Evolutionary conservation across 2,888 invertebrate genomes (phyloP), one percentile per base, ranked within the genome.

Genomic region (Rhorus exstirpatorius): DNA sequence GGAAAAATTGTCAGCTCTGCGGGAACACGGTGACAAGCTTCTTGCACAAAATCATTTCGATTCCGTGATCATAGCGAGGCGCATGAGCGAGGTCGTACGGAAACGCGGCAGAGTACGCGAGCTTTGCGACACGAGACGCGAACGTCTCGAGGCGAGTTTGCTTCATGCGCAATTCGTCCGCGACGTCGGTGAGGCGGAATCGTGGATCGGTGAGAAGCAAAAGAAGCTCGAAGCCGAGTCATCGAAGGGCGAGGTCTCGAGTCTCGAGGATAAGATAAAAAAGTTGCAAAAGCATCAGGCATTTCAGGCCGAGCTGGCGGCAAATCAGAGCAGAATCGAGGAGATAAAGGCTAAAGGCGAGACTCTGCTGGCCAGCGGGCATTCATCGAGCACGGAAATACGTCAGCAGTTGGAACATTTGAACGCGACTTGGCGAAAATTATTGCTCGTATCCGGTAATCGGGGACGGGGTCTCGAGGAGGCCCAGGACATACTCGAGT

Each of bases 401-500:
- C 94, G 94, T 81, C 94, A 94, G 65, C 96, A 97, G 88, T 93
- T 98, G 83, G 94, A 95, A 8, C 94, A 95, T 77, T 94, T 98
- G 44, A 94, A 96, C 14, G 92, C 94, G 0, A 96, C 96, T 51
- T 98, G 98, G 98, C 94, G 94, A 82, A 94, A 95, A 84, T 93
- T 99, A 51, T 94, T 98, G 75, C 93, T 95, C 31, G 97, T 98
- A 67, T 95, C 95, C 4, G 94, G 94, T 72, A 95, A 95, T 85
- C 92, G 95, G 91, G 96, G 97, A 44, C 95, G 97, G 82, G 98
- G 98, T 0, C 93, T 99, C 14, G 99, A 99, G 92, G 99, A 99
- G 91, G 99, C 99, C 0, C 98, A 98, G 91, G 99, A 99, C 90
- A 98, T 99, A 79, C 94, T 99, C 24, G 98, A 98, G 93, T 99